A percentile compares a stretch with the other conserved stretches of the same genome.
Conservation (phyloP, 2,797 vertebrate species). For the Echiichthys vipera region DNA sequence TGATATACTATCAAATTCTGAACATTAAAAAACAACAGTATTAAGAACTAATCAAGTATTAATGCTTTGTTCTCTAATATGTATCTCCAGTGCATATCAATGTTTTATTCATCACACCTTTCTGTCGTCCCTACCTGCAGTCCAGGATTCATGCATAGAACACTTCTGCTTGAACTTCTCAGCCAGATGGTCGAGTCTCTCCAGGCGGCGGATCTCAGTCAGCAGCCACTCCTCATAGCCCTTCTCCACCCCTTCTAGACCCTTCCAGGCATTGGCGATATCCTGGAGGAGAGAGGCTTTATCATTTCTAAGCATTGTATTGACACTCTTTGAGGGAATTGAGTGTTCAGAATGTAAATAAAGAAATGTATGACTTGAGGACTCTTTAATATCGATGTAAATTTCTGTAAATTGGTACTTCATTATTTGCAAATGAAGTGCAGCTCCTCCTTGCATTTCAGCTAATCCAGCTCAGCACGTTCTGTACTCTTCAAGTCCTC, state of each 20-base stretch:
- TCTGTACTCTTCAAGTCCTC: not conserved
- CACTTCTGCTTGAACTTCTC: constrained; percentile 96
- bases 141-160: constrained; percentile 90
- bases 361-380: not conserved
- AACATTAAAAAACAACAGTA: no score
- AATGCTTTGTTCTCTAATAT: no score
- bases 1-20: no score
- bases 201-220: constrained; percentile 91
- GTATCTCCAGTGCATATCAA: no score
- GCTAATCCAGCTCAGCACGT: not conserved
- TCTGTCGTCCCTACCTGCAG: constrained; percentile 77
- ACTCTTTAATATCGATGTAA: constrained; percentile 6
- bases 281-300: constrained; percentile 78
- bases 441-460: not conserved
- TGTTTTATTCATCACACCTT: not conserved
- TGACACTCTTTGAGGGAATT: not conserved
- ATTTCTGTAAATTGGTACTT: not conserved
- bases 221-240: constrained; percentile 95
- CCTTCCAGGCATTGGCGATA: constrained; percentile 92
- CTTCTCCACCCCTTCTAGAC: constrained; percentile 92
- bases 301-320: not conserved
- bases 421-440: not conserved
- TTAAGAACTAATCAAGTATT: no score
- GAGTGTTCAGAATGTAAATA: not conserved
- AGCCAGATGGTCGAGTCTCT: constrained; percentile 92